Percentiles rank a stretch among this genome's conserved stretches.
Evolutionary conservation across 2,797 vertebrate species (phyloP).

Genomic region (Pseudotriccus pelzelni): DNA sequence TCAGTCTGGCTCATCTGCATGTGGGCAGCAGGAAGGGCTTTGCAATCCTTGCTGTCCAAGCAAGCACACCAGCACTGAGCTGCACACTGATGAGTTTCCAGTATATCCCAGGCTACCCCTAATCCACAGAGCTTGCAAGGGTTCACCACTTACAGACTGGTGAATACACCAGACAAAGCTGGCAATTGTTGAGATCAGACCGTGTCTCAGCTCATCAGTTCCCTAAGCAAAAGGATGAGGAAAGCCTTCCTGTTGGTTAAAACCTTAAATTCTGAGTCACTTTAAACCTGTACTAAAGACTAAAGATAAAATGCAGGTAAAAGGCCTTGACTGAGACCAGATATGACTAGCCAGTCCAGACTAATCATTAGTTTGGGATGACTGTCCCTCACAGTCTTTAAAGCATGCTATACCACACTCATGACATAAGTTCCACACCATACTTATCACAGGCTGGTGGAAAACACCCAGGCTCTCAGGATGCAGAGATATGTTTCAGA

Average conservation of each 20-base stretch:
- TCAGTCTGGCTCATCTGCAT: neutral
- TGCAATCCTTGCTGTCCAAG: neutral
- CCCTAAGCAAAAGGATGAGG: neutral
- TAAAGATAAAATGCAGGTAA: neutral
- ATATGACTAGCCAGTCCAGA: neutral
- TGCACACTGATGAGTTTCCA: neutral
- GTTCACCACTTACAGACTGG: rapidly evolving
- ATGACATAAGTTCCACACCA: neutral
- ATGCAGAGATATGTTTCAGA: neutral
- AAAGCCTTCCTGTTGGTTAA: neutral
- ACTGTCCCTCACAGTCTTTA: neutral
- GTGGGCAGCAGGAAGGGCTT: neutral
- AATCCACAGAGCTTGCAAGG: neutral
- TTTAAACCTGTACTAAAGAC: neutral
- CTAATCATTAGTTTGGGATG: neutral
- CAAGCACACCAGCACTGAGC: neutral
- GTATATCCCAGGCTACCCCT: neutral
- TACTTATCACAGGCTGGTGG: neutral
- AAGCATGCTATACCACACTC: neutral
- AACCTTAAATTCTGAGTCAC: neutral
- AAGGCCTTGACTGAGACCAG: neutral
- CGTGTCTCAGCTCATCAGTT: neutral
- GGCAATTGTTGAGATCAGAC: neutral
- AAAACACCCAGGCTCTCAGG: neutral
- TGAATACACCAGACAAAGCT: neutral